phyloP scores from a whole-genome alignment of 2,113 vertebrate genomes.

The Leptosomus discolor region DNA sequence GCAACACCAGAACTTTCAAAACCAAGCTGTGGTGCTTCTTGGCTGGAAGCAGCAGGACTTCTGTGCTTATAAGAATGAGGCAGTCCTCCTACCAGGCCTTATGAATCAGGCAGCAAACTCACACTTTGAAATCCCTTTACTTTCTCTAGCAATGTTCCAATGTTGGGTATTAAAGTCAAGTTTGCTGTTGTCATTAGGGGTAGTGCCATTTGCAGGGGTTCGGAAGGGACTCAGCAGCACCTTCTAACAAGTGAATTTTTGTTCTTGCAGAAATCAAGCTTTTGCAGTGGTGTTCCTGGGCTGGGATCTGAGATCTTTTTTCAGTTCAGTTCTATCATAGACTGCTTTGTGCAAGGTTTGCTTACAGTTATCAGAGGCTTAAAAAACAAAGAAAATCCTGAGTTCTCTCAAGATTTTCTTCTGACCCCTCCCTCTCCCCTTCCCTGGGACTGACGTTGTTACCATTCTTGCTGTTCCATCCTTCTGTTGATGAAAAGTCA shows the following conservation, averaged over 20 bases:
- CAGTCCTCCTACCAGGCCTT: neutral
- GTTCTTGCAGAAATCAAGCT: neutral
- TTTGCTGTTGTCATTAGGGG: neutral
- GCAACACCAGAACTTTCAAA: neutral
- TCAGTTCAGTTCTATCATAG: neutral
- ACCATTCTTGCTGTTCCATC: neutral
- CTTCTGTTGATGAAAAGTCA: neutral
- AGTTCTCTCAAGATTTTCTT: neutral
- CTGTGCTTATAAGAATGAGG: neutral
- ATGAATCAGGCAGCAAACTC: neutral
- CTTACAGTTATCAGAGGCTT: neutral
- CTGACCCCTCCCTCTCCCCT: too few species aligned
- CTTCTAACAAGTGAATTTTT: neutral
- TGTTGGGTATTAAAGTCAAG: neutral
- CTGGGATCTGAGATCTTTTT: neutral
- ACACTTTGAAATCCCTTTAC: neutral
- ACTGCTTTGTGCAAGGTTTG: neutral
- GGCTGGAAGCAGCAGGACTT: neutral
- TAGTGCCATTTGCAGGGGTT: neutral
- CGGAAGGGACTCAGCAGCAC: neutral
- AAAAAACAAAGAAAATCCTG: neutral
- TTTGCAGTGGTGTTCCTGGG: neutral
- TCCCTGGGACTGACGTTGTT: neutral
- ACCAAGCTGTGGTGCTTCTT: neutral
- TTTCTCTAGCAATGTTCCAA: neutral